Conservation (phyloP, 2,797 vertebrate species). For the Schizopygopsis pylzovi region DNA sequence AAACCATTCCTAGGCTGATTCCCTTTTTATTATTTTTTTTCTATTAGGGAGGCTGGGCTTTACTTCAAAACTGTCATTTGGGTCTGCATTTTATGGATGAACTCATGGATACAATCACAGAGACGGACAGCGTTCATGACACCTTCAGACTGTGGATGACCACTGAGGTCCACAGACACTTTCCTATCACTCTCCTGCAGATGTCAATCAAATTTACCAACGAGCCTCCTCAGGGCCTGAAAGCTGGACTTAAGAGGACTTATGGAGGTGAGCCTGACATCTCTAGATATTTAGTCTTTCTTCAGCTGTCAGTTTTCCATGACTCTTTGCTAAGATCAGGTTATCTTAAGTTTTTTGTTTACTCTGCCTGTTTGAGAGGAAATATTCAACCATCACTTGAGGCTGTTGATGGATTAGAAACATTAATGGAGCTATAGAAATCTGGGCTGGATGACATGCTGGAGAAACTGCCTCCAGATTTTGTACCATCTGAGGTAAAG, state of each 20-base stretch:
- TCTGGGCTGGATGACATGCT: slow-evolving; percentile 75
- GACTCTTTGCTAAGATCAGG: neutral
- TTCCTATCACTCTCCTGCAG: slow-evolving; percentile 94
- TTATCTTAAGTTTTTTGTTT: neutral
- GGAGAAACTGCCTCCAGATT: slow-evolving; percentile 91
- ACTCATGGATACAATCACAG: slow-evolving; percentile 87
- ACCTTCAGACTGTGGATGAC: slow-evolving; percentile 94
- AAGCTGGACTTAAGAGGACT: slow-evolving; percentile 93
- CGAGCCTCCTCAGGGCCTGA: slow-evolving; percentile 93
- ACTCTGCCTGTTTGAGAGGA: neutral
- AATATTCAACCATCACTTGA: slow-evolving; percentile 4
- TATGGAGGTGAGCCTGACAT: slow-evolving; percentile 81
- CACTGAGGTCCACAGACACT: slow-evolving; percentile 88
- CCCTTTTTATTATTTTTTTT: neutral
- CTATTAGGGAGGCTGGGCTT: slow-evolving; percentile 91
- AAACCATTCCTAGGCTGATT: neutral
- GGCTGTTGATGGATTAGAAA: neutral
- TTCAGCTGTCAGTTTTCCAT: slow-evolving; percentile 12
- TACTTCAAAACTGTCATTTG: slow-evolving; percentile 96
- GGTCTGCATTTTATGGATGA: slow-evolving; percentile 95
- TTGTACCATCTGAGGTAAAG: slow-evolving; percentile 88
- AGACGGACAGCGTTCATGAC: slow-evolving; percentile 83
- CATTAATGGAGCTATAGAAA: neutral
- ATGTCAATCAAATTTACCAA: slow-evolving; percentile 95
- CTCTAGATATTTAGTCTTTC: slow-evolving; percentile 15